Evolutionary conservation across 2,113 vertebrate genomes (phyloP).

Genomic region (Marcusenius ussheri): DNA sequence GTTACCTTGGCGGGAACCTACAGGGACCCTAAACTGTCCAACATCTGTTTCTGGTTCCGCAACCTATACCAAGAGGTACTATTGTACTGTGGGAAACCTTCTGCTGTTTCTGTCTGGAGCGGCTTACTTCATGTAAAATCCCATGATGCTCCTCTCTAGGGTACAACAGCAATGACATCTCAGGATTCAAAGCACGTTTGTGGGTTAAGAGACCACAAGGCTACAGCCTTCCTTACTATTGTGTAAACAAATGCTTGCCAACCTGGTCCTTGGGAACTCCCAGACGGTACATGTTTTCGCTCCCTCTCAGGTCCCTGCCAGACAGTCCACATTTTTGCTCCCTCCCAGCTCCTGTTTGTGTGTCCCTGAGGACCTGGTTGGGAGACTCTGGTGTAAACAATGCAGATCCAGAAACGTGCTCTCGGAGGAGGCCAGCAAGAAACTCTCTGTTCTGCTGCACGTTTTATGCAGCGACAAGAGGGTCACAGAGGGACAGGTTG

Average conservation of each 20-base stretch:
- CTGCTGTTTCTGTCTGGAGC: neutral
- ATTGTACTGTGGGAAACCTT: neutral
- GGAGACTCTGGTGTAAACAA: neutral
- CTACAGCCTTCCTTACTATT: neutral
- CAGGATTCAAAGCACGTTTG: neutral
- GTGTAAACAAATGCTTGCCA: neutral
- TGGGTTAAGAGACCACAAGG: neutral
- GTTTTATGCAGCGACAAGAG: neutral
- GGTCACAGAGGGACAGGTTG: neutral
- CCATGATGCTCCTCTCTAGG: neutral
- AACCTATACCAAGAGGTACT: neutral
- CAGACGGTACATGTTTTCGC: neutral
- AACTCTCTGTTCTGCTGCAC: neutral
- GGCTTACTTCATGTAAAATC: neutral
- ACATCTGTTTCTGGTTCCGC: neutral
- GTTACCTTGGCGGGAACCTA: neutral
- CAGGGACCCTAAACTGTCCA: neutral
- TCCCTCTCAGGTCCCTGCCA: neutral
- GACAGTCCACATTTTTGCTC: neutral
- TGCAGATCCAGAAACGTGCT: neutral
- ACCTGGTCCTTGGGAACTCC: neutral
- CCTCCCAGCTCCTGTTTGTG: neutral
- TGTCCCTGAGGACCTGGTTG: neutral
- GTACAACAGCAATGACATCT: neutral
- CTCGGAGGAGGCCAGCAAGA: neutral